Evolutionary conservation across 2,113 vertebrate genomes (phyloP), one percentile per base, ranked within the genome.

Genomic region (Gnathonemus longibarbis): DNA sequence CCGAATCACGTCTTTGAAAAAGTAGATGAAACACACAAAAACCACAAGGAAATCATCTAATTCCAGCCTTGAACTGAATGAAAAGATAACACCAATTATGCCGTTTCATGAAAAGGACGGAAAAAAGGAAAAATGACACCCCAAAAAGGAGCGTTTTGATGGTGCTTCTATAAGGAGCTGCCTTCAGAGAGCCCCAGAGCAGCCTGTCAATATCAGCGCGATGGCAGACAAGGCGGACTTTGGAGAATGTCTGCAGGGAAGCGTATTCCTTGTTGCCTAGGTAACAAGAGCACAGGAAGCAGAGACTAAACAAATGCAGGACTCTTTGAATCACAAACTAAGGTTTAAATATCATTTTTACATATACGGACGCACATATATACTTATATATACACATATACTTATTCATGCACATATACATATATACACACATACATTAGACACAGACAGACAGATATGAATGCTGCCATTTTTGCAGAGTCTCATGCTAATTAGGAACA

Each of bases 211-310:
- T 62, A 87, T 2, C 15, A 53, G 27, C 27, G 3, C 3, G 0
- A 45, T 8, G 24, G 13, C 24, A 17, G 27, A 53, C 49, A 87
- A n/a, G 5, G 5, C 46, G 2, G 27, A n/a, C n/a, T 31, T 35
- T 35, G 17, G 13, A 8, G 27, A 31, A 6, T 1, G 35, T 66
- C 35, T 62, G 87, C 31, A 52, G 53, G 53, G 53, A 46, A 88
- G 13, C 31, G 21, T 11, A 62, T 88, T 42, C 87, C 39, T 88
- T 88, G 87, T 88, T 88, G 53, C 53, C 56, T 46, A 88, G 87
- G 87, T 66, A 88, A 88, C 87, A 88, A 50, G 87, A 88, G 56
- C 35, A 53, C 7, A 62, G 53, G 87, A 58, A 88, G 35, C 27
- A 31, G 87, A 56, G 27, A 56, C 31, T 17, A 56, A 53, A 56